Evolutionary conservation across 2,888 invertebrate genomes (phyloP).

Genomic region (Drosophila neutralis): DNA sequence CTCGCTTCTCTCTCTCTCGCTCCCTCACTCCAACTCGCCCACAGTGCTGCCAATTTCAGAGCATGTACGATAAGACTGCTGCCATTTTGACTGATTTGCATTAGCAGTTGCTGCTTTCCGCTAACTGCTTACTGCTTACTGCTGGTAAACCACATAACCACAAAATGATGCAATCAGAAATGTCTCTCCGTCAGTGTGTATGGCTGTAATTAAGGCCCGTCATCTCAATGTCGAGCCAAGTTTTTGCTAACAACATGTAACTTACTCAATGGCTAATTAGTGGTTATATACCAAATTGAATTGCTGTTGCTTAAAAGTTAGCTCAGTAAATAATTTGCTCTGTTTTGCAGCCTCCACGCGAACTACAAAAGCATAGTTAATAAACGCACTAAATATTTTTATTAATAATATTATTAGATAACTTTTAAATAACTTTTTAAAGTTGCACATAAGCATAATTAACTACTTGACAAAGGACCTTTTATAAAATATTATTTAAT

Average conservation of each 20-base stretch:
- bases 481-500: neutral
- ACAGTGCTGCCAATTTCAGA: conserved; percentile 3
- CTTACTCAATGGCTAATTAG: neutral
- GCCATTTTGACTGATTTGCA: conserved; percentile 54
- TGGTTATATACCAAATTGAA: neutral
- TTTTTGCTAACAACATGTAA: neutral
- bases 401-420: too few species aligned
- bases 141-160: conserved; percentile 17
- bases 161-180: conserved; percentile 52
- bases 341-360: too few species aligned
- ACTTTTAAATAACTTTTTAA: too few species aligned
- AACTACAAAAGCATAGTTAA: too few species aligned
- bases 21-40: neutral
- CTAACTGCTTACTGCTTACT: conserved; percentile 2
- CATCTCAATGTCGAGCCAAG: neutral
- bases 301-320: neutral
- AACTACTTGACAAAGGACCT: too few species aligned
- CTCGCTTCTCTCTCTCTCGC: neutral
- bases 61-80: conserved; percentile 21
- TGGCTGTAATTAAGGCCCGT: conserved; percentile 5
- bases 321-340: too few species aligned
- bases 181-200: conserved; percentile 18
- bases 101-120: conserved; percentile 20
- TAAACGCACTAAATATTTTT: too few species aligned
- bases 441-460: too few species aligned